Evolutionary conservation across 2,113 vertebrate genomes (phyloP).

Genomic region (Pedetes capensis): DNA sequence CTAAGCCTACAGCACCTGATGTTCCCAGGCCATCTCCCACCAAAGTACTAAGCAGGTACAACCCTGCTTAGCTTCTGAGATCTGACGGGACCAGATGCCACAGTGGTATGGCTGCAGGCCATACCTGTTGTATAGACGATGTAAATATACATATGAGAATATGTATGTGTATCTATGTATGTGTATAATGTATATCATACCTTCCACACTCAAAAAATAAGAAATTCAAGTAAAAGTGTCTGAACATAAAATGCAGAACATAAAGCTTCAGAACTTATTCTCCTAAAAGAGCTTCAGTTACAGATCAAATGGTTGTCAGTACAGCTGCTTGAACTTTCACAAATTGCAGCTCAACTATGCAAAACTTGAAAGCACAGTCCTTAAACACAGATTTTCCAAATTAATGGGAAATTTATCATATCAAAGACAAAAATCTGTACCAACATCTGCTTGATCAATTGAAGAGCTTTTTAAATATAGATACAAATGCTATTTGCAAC

Average conservation of each 20-base stretch:
- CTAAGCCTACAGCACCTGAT: too few species aligned
- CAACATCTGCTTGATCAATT: conserved; percentile 69
- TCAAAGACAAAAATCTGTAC: conserved; percentile 70
- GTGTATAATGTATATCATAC: background rate
- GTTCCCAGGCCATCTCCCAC: too few species aligned
- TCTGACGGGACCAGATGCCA: too few species aligned
- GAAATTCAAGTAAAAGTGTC: background rate
- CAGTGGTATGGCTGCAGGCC: too few species aligned
- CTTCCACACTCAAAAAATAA: conserved; percentile 2
- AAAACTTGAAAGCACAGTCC: conserved; percentile 46
- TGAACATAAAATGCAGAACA: conserved; percentile 33
- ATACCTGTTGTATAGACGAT: background rate
- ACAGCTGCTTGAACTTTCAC: conserved; percentile 49
- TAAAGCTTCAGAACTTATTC: conserved; percentile 24
- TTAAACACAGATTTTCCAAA: conserved; percentile 50
- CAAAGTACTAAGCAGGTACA: too few species aligned
- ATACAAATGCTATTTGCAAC: conserved; percentile 53
- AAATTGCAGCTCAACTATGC: conserved; percentile 23
- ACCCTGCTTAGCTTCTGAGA: too few species aligned
- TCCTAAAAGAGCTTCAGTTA: conserved; percentile 43
- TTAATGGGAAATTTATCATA: conserved; percentile 65
- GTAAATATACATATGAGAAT: background rate
- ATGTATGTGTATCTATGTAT: background rate
- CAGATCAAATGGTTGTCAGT: conserved; percentile 49
- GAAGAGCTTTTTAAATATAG: conserved; percentile 65